Evolutionary conservation across 2,113 vertebrate genomes (phyloP).

Genomic region (Platichthys stellatus): DNA sequence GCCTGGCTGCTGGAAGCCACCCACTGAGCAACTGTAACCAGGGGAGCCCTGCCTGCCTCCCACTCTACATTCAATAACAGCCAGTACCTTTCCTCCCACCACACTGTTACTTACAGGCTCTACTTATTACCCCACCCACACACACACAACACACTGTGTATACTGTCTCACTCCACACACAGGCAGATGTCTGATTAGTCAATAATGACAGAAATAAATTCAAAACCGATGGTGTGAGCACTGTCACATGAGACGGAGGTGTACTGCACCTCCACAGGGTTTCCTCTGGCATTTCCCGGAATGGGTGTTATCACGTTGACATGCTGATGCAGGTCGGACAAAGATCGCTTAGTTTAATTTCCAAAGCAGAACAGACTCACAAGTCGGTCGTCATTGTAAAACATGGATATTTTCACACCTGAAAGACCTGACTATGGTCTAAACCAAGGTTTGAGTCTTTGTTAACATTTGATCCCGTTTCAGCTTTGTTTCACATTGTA

Average conservation of each 20-base stretch:
- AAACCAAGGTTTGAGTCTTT: no score
- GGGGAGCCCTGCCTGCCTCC: slow-evolving; percentile 79
- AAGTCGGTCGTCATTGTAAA: no score
- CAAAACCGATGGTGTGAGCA: slow-evolving; percentile 51
- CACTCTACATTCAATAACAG: slow-evolving; percentile 75
- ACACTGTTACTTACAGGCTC: slow-evolving; percentile 66
- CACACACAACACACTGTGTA: slow-evolving; percentile 34
- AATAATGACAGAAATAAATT: slow-evolving; percentile 58
- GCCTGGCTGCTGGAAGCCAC: slow-evolving; percentile 70
- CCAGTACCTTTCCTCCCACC: slow-evolving; percentile 75
- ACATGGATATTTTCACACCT: background rate
- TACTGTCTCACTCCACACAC: slow-evolving; percentile 49
- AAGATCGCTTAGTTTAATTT: slow-evolving; percentile 18
- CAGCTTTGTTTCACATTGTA: no score
- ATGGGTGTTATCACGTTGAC: slow-evolving; percentile 32
- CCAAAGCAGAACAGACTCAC: background rate
- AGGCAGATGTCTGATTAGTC: slow-evolving; percentile 65
- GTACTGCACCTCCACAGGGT: slow-evolving; percentile 48
- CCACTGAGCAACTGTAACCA: slow-evolving; percentile 80
- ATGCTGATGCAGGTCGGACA: slow-evolving; percentile 25
- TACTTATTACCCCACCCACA: slow-evolving; percentile 71
- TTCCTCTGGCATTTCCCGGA: slow-evolving; percentile 59
- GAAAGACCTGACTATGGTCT: no score
- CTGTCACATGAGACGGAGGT: slow-evolving; percentile 45
- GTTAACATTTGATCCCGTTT: no score